phyloP scores from a whole-genome alignment of 2,888 invertebrate species.

The Schizaphis graminum region DNA sequence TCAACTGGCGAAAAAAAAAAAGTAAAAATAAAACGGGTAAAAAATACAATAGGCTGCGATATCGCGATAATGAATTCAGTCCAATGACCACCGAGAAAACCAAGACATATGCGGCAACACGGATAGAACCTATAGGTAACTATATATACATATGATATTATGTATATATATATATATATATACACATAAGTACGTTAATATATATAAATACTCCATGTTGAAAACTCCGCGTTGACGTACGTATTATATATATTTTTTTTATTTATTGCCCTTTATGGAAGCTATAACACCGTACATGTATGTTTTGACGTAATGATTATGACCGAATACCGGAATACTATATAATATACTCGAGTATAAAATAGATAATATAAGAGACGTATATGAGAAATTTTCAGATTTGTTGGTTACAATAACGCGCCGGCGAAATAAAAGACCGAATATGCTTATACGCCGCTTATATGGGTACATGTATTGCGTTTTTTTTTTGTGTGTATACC shows the following conservation, averaged over 20 bases:
- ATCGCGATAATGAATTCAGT: constrained; percentile 58
- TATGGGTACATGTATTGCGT: neutral
- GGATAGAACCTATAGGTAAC: neutral
- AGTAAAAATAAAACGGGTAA: constrained; percentile 30
- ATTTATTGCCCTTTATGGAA: constrained; percentile 27
- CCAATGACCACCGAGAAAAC: constrained; percentile 64
- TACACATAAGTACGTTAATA: neutral
- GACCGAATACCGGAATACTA: constrained; percentile 27
- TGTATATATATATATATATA: neutral
- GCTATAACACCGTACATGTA: neutral
- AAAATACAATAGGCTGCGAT: constrained; percentile 57
- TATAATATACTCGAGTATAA: neutral
- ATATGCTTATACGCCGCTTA: neutral
- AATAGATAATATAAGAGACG: neutral
- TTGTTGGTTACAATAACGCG: neutral
- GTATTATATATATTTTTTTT: neutral
- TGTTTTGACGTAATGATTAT: constrained; percentile 59
- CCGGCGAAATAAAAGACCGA: neutral
- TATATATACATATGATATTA: neutral
- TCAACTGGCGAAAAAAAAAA: constrained; percentile 51
- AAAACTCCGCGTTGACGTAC: constrained; percentile 26
- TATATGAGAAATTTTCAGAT: constrained; percentile 27
- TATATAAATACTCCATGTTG: neutral
- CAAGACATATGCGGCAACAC: constrained; percentile 53
- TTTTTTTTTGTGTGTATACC: neutral